Conservation (phyloP, 2,113 vertebrate genomes). For the Phaetusa simplex region DNA sequence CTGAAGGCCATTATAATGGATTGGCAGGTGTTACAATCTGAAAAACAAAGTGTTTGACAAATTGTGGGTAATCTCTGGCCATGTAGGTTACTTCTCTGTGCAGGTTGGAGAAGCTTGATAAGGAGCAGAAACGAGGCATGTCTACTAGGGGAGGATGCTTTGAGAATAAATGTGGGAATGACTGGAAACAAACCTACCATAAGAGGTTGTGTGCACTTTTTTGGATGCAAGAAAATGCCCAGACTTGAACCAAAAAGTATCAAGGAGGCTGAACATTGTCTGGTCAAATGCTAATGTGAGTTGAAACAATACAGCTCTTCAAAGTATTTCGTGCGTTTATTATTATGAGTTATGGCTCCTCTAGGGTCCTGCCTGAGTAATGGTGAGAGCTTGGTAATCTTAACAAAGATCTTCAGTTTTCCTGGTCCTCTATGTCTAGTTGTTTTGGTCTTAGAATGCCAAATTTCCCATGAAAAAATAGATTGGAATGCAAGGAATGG, state of each 20-base stretch:
- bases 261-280: background rate
- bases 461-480: background rate
- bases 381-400: background rate
- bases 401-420: background rate
- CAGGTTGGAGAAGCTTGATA: background rate
- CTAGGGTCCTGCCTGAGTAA: background rate
- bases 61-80: background rate
- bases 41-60: background rate
- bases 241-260: background rate
- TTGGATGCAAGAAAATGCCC: background rate
- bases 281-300: background rate
- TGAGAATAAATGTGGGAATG: background rate
- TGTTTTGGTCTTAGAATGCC: background rate
- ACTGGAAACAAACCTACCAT: background rate
- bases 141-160: background rate
- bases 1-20: background rate
- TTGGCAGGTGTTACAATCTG: background rate
- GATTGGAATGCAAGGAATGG: background rate
- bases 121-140: background rate
- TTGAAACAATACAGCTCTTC: background rate
- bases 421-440: background rate
- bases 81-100: background rate
- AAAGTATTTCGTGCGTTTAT: background rate
- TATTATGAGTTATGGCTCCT: background rate
- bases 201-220: background rate